A percentile compares a stretch with the other conserved stretches of the same genome.
Evolutionary conservation across 2,888 invertebrate species (phyloP).

Genomic region (Aelia acuminata): DNA sequence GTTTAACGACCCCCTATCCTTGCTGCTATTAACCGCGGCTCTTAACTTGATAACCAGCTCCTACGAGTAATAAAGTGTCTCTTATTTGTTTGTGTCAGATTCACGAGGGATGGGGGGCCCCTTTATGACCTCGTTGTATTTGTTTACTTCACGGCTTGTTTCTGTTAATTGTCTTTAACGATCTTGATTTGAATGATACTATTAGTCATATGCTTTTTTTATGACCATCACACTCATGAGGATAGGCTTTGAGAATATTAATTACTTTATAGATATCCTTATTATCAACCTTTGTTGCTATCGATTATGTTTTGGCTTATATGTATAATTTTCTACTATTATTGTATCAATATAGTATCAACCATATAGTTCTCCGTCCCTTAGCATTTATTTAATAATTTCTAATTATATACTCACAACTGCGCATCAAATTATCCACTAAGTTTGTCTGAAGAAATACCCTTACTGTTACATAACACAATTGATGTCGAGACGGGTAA

Average conservation of each 20-base stretch:
- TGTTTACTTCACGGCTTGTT: neutral
- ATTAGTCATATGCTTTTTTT: too few species aligned
- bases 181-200: neutral
- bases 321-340: too few species aligned
- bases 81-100: neutral
- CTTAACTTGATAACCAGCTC: neutral
- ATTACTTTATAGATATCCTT: too few species aligned
- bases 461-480: neutral
- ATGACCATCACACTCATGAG: too few species aligned
- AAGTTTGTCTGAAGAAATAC: neutral
- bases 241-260: too few species aligned
- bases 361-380: too few species aligned
- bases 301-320: too few species aligned
- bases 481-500: neutral
- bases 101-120: neutral
- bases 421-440: too few species aligned
- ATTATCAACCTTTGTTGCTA: neutral
- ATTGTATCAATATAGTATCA: too few species aligned
- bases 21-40: neutral
- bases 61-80: neutral
- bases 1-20: neutral
- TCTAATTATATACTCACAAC: too few species aligned
- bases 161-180: neutral
- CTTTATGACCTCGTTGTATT: neutral
- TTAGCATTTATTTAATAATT: too few species aligned